Evolutionary conservation across 2,888 invertebrate genomes (phyloP), one percentile per base, ranked within the genome.

Genomic region (Noctua janthina): DNA sequence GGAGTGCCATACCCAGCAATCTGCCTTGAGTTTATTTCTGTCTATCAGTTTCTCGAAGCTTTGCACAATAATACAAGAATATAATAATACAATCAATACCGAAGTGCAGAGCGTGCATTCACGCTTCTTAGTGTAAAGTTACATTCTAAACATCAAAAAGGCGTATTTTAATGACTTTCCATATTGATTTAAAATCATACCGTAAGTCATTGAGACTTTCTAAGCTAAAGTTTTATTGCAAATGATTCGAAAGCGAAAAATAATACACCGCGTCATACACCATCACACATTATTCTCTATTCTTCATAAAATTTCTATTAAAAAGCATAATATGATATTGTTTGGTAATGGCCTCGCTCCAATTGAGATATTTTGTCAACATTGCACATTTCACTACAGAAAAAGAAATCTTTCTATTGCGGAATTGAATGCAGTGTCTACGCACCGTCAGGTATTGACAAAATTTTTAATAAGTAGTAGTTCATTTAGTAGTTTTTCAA

Each of bases 271-370:
- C 62, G 69, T 69, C 68, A 68, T 82, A 70, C 39, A 71, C 67
- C 68, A 81, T 80, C 66, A 81, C 79, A 80, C 54, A 49, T 62
- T 54, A 82, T 76, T 51, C 20, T 69, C 56, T 17, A 79, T 78
- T 59, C 68, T 70, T 67, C 20, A 70, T 70, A 74, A 49, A 72
- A 73, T 62, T 73, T 76, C 51, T 70, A 85, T 78, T 79, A 68
- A 82, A 74, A 79, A 59, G 13, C 71, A 76, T 75, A 69, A 76
- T 76, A 70, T 78, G 68, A 82, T 81, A 29, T 78, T 39, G 75
- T 82, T 59, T n/a, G 67, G 54, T 79, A 76, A 81, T 88, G 89
- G 87, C 93, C 91, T 92, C 88, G 91, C 90, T 91, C 92, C 87
- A 91, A 91, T 91, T 93, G 62, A 70, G 69, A 67, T 78, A 72